Conservation (phyloP, 2,113 vertebrate species). For the Lepus timidus region DNA sequence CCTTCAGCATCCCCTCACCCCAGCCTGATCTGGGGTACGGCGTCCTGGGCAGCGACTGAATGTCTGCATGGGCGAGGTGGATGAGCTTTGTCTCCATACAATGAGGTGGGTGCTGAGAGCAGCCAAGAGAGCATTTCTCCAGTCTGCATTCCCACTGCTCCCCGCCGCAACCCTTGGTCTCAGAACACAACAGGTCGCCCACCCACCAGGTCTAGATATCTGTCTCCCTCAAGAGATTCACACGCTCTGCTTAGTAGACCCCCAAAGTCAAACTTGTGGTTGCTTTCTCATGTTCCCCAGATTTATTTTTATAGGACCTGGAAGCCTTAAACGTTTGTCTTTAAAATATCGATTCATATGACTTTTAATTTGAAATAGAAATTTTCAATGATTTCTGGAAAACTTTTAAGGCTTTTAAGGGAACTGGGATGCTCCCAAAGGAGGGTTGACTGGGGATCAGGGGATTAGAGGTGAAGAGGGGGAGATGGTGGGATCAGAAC, state of each 20-base stretch:
- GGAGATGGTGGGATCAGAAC: not conserved
- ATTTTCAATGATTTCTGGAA: no score
- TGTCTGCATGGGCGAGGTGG: not conserved
- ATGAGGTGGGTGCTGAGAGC: not conserved
- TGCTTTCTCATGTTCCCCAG: not conserved
- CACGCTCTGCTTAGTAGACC: not conserved
- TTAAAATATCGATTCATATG: slow-evolving; percentile 20
- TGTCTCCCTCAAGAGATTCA: not conserved
- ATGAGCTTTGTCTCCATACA: not conserved
- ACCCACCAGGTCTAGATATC: not conserved
- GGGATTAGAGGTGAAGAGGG: not conserved
- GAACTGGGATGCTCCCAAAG: not conserved
- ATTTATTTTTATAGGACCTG: not conserved
- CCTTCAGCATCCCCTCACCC: not conserved
- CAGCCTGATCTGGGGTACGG: not conserved
- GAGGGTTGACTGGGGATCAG: not conserved
- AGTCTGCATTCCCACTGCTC: not conserved
- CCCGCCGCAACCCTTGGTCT: not conserved
- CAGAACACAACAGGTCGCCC: not conserved
- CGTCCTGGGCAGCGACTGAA: not conserved
- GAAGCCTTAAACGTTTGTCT: not conserved
- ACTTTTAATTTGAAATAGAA: slow-evolving; percentile 17
- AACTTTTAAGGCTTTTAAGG: not conserved
- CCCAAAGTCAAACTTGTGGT: not conserved
- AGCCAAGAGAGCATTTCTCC: not conserved